Percentiles rank a stretch among this genome's conserved stretches.
phyloP scores from a whole-genome alignment of 1,140 invertebrate genomes.

The Choristoneura fumiferana region DNA sequence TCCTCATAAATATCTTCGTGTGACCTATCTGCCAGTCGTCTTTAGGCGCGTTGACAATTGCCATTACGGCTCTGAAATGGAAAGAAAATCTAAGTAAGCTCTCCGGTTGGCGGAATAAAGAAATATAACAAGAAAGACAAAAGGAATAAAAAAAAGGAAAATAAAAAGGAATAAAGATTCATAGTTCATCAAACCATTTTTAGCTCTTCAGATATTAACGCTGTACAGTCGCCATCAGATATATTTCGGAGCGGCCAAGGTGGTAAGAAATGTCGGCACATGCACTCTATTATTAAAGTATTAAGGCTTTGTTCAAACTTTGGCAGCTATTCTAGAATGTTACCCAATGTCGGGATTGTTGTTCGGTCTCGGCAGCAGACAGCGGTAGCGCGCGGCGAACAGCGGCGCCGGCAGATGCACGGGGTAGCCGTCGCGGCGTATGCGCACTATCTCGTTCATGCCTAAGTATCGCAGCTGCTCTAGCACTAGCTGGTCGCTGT shows the following conservation, averaged over 20 bases:
- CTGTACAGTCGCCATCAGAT: too few species aligned
- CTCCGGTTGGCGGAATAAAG: too few species aligned
- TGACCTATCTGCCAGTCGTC: constrained; percentile 94
- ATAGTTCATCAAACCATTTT: too few species aligned
- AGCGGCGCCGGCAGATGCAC: constrained; percentile 90
- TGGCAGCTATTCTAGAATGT: too few species aligned
- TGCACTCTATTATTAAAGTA: too few species aligned
- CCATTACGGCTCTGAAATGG: constrained; percentile 59
- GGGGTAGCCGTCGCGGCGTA: constrained; percentile 95
- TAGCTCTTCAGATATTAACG: too few species aligned
- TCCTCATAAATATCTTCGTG: constrained; percentile 93
- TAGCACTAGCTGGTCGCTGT: constrained; percentile 90
- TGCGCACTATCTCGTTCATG: constrained; percentile 97
- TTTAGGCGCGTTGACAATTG: constrained; percentile 54
- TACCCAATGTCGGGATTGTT: constrained; percentile 79
- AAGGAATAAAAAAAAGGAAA: constrained; percentile 8
- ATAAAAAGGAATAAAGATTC: too few species aligned
- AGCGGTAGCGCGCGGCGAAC: constrained; percentile 90
- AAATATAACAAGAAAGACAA: constrained; percentile 12
- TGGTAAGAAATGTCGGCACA: too few species aligned
- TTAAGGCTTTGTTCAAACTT: too few species aligned
- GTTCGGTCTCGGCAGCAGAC: constrained; percentile 77
- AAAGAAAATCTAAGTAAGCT: constrained; percentile 9
- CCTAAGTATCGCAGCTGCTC: constrained; percentile 96
- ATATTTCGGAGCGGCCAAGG: too few species aligned